These are phyloP conservation scores for Scytalopus superciliaris DNA, from an alignment of 2,113 vertebrate species.

Conservation along the genomic window DNA sequence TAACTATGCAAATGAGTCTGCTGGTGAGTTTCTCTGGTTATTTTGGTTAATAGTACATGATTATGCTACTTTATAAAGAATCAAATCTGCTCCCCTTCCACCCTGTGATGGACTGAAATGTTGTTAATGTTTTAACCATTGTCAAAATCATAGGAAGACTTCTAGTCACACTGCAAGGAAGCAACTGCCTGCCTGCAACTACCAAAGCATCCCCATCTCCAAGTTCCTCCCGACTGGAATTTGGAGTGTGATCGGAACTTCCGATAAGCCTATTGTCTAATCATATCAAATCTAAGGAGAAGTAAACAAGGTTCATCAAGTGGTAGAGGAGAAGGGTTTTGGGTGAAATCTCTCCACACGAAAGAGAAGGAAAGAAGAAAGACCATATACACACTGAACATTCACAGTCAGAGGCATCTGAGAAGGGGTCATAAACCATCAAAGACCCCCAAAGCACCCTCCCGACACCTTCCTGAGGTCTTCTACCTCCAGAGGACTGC, in stretches of 20 bases:
- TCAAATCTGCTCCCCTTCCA: neutral
- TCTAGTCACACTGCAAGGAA: neutral
- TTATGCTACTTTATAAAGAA: neutral
- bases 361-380: neutral
- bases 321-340: neutral
- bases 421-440: neutral
- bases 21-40: fast-evolving
- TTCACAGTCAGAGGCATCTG: neutral
- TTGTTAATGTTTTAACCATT: neutral
- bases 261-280: neutral
- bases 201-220: neutral
- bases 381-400: neutral
- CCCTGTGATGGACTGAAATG: neutral
- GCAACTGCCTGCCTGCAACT: neutral
- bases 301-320: neutral
- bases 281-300: neutral
- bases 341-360: neutral
- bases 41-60: neutral
- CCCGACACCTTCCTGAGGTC: neutral
- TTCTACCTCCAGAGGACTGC: neutral
- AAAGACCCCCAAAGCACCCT: neutral
- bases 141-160: neutral
- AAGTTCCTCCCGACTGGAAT: neutral
- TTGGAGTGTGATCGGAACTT: neutral
- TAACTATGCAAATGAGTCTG: neutral